Evolutionary conservation across 2,113 vertebrate species (phyloP).

Genomic region (Synchiropus splendidus): DNA sequence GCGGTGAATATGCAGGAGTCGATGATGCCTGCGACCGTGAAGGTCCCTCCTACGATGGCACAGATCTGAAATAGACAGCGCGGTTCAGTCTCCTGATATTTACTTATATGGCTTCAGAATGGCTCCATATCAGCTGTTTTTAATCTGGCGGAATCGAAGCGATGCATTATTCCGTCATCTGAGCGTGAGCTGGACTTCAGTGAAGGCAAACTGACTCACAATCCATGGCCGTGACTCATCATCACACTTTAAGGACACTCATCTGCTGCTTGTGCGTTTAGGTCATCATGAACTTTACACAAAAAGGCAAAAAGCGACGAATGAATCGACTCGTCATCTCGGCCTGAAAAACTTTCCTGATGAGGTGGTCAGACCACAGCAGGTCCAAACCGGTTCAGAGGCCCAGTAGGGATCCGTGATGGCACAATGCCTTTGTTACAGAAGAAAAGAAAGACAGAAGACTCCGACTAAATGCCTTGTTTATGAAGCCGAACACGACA

Average conservation of each 20-base stretch:
- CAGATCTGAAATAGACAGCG: slow-evolving; percentile 75
- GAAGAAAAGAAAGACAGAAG: too few species aligned
- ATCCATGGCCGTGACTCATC: slow-evolving; percentile 38
- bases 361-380: slow-evolving; percentile 2
- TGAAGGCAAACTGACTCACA: slow-evolving; percentile 28
- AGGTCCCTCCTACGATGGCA: slow-evolving; percentile 95
- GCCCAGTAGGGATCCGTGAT: too few species aligned
- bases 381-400: too few species aligned
- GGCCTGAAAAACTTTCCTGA: slow-evolving; percentile 16
- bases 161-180: not conserved
- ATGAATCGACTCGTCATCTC: slow-evolving; percentile 15
- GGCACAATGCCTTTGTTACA: too few species aligned
- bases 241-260: slow-evolving; percentile 26
- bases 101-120: not conserved
- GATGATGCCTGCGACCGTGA: slow-evolving; percentile 95
- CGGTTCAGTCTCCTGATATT: slow-evolving; percentile 1
- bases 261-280: slow-evolving; percentile 19
- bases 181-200: slow-evolving; percentile 7
- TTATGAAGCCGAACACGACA: too few species aligned
- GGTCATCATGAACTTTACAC: slow-evolving; percentile 18
- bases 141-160: slow-evolving; percentile 5
- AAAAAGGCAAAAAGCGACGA: slow-evolving; percentile 28
- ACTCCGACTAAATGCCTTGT: too few species aligned
- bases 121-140: slow-evolving; percentile 8
- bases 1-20: slow-evolving; percentile 98